phyloP scores from a whole-genome alignment of 2,797 vertebrate species.

The Melopsittacus undulatus region DNA sequence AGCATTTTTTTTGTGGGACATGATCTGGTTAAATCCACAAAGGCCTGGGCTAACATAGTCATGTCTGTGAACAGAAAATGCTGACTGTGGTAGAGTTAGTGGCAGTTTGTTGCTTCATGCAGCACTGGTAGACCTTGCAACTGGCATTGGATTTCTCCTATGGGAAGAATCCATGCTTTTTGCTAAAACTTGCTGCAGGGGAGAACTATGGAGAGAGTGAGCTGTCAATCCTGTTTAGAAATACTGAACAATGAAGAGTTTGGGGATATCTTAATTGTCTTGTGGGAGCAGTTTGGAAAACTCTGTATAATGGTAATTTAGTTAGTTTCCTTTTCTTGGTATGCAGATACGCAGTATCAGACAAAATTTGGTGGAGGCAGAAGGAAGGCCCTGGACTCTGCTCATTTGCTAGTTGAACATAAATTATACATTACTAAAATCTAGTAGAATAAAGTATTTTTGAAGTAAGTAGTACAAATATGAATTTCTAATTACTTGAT shows the following conservation, averaged over 20 bases:
- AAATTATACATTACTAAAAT: neutral
- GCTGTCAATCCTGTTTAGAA: neutral
- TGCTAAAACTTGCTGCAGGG: neutral
- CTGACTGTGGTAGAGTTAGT: accelerated
- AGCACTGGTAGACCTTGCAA: accelerated
- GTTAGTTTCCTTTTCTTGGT: neutral
- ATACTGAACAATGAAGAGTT: neutral
- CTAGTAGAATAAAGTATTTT: neutral
- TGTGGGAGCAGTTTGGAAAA: neutral
- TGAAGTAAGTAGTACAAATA: neutral
- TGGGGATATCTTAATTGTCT: neutral
- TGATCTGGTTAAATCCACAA: neutral
- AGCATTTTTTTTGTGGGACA: neutral
- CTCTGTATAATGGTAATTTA: neutral
- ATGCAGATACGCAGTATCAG: neutral
- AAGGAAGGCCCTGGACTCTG: neutral
- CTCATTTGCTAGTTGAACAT: neutral
- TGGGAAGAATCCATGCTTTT: neutral
- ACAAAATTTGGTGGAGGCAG: neutral
- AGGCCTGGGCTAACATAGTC: neutral
- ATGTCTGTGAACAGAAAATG: neutral
- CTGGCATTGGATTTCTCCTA: accelerated
- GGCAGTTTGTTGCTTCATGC: neutral
- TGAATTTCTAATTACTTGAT: neutral
- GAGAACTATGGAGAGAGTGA: neutral